Evolutionary conservation across 2,888 invertebrate genomes (phyloP), one percentile per base, ranked within the genome.

Genomic region (Metellina segmentata): DNA sequence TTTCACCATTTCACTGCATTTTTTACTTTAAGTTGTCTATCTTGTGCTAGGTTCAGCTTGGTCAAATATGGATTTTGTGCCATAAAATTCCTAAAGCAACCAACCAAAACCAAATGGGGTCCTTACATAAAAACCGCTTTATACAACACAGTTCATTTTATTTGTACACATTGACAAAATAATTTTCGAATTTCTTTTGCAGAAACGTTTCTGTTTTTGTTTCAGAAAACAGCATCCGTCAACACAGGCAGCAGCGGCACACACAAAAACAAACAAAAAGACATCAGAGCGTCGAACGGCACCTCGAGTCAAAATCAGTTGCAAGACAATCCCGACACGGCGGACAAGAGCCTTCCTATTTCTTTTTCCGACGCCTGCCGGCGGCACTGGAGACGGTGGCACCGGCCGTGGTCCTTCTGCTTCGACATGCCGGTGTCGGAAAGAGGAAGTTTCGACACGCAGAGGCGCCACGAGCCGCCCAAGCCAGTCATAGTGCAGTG

Each of bases 401-500:
- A 72, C 9, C 85, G 81, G 52, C 92, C 88, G 1, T 92, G 92
- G 92, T 71, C 88, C 0, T 92, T 92, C 70, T 92, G 92, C 34
- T 92, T 92, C 61, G 89, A 88, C 9, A 69, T 92, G 89, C 85
- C 88, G 0, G 89, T 89, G 0, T 79, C 89, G 5, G 89, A 92
- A 7, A 81, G 53, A 13, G 52, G 19, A 6, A 74, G 61, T 20
- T 19, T 75, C 1, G 11, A 20, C 11, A 52, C 16, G 5, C 70
- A 49, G 20, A 70, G 72, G 11, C 71, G 69, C 13, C 86, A 53
- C 34, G 20, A 16, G 19, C n/a, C 74, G 6, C 85, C 92, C 7
- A 83, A 79, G 51, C 87, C 88, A 11, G n/a, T 85, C 1, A 72
- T 91, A 48, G 70, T 92, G 6, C 79, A 88, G 0, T 92, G 85